phyloP scores from a whole-genome alignment of 2,888 invertebrate species.

The Harmothoe impar region DNA sequence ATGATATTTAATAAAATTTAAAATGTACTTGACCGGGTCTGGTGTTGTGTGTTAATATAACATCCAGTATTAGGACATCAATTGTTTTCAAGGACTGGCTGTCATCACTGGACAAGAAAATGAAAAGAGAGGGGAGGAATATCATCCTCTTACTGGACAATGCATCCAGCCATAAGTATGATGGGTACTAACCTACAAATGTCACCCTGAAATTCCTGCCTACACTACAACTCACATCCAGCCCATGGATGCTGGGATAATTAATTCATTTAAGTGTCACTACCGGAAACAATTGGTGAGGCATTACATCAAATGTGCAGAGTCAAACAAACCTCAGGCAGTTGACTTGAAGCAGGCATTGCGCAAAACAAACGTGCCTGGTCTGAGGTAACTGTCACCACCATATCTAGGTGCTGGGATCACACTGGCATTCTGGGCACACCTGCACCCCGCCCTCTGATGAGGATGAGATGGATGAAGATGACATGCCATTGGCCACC shows the following conservation, averaged over 20 bases:
- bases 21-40: too few relatives aligned
- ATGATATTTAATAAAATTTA: too few relatives aligned
- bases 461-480: too few relatives aligned
- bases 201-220: conserved; percentile 69
- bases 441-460: background rate
- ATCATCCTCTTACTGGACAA: conserved; percentile 69
- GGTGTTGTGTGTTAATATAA: too few relatives aligned
- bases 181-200: conserved; percentile 63
- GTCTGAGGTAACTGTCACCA: conserved; percentile 58
- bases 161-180: conserved; percentile 65
- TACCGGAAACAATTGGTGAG: conserved; percentile 65
- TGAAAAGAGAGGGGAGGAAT: conserved; percentile 61
- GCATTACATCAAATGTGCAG: conserved; percentile 64
- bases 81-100: conserved; percentile 69
- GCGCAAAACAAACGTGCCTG: conserved; percentile 65
- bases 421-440: conserved; percentile 1
- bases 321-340: conserved; percentile 53
- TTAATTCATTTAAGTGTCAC: conserved; percentile 65
- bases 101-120: conserved; percentile 60
- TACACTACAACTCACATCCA: conserved; percentile 70
- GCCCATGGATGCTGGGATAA: conserved; percentile 71
- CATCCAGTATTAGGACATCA: too few relatives aligned
- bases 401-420: conserved; percentile 17
- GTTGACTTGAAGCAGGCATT: conserved; percentile 66
- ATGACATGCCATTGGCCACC: too few relatives aligned